Base-by-base conservation (phyloP, 2,888 invertebrate genomes). In the Beris morrisii region DNA sequence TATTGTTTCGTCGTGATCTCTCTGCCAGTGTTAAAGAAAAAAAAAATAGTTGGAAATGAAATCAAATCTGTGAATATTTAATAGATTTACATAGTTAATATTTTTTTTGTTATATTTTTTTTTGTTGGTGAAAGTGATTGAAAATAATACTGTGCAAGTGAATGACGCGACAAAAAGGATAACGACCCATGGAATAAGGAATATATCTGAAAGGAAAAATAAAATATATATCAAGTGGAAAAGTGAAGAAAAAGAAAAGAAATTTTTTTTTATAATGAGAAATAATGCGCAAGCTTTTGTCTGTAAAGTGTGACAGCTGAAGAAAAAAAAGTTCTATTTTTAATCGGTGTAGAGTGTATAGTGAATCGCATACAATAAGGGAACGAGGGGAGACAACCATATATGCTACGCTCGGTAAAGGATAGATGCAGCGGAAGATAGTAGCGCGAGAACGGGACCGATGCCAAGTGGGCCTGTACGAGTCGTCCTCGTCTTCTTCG, bases 221-320 rank as follows among this genome's bases (percentile, higher is more conserved):
- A 38, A 38, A 38, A 38, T 38, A 38, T 38, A 38, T 7, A 38
- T 5, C 38, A 38, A 38, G 38, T 38, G 38, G 22, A 38, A 38
- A 38, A 38, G 38, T 38, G 38, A 38, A 38, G 38, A 38, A 38
- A 22, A 61, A 52, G 61, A 61, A 61, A 61, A 52, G 9, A 7
- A 38, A 38, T 38, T 38, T 38, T 38, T 38, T 38, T 61, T 61
- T 22, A 30, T 38, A 43, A 50, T 48, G 48, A 52, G 30, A 38
- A 52, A 61, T 61, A 61, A 61, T 61, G 61, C 61, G 61, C 61
- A 61, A 61, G 61, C 61, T 61, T 61, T 61, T 52, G 61, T 52
- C 22, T 52, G 52, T 50, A 52, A 32, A 52, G 61, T 52, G 61
- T 61, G 38, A 38, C 50, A 52, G 61, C 50, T 38, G 38, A 50